Evolutionary conservation across 2,797 vertebrate genomes (phyloP).

Genomic region (Xenentodon cancila): DNA sequence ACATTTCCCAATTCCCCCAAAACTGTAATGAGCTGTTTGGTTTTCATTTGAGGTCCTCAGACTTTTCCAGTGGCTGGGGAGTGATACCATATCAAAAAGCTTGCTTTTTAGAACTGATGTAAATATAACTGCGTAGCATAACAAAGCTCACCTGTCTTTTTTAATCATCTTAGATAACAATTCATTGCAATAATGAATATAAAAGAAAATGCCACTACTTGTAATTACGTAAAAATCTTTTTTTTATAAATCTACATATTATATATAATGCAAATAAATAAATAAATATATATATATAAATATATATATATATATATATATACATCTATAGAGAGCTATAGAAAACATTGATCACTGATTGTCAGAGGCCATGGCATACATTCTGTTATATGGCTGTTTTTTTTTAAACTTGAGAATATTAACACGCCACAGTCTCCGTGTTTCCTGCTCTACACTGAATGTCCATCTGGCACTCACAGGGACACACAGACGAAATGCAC

Average conservation of each 20-base stretch:
- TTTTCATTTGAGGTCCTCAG: conserved; percentile 61
- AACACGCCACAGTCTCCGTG: conserved; percentile 83
- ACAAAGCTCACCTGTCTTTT: conserved; percentile 94
- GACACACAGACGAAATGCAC: conserved; percentile 52
- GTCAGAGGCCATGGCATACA: conserved; percentile 88
- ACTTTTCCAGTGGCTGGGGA: conserved; percentile 45
- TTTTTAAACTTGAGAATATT: conserved; percentile 76
- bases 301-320: conserved; percentile 77
- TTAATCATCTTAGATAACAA: conserved; percentile 96
- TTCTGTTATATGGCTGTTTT: conserved; percentile 82
- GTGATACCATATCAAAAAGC: conserved; percentile 79
- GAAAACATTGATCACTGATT: conserved; percentile 89
- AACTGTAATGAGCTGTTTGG: conserved; percentile 30
- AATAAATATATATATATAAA: conserved; percentile 56
- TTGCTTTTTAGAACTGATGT: conserved; percentile 97
- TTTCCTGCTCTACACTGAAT: conserved; percentile 85
- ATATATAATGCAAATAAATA: conserved; percentile 79
- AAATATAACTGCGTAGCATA: conserved; percentile 95
- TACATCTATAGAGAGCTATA: conserved; percentile 78
- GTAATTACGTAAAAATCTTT: conserved; percentile 88
- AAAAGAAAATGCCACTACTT: conserved; percentile 91
- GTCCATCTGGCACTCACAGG: conserved; percentile 80
- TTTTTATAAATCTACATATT: conserved; percentile 88
- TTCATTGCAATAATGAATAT: conserved; percentile 99
- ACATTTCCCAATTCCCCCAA: conserved; percentile 23